Conservation (phyloP, 2,888 invertebrate genomes). For the Drosophila hamatofila region DNA sequence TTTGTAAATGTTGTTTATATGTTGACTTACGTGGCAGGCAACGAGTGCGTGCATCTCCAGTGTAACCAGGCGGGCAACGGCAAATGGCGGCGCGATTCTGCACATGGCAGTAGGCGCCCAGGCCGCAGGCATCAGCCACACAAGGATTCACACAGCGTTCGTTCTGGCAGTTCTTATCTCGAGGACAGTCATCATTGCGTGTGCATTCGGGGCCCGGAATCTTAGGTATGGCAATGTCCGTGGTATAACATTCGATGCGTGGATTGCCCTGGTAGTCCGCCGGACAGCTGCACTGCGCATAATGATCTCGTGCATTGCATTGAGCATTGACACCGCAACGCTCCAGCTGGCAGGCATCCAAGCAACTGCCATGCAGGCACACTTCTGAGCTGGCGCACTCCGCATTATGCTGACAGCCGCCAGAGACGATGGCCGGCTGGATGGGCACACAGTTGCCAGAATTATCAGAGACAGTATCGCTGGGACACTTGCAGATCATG, state of each 20-base stretch:
- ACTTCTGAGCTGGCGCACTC: conserved; percentile 91
- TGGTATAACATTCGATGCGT: conserved; percentile 89
- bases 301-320: conserved; percentile 91
- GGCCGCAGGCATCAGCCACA: conserved; percentile 89
- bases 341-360: conserved; percentile 92
- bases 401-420: conserved; percentile 89
- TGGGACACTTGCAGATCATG: conserved; percentile 94
- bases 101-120: conserved; percentile 93
- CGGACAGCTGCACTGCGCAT: conserved; percentile 92
- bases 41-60: conserved; percentile 90
- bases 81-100: conserved; percentile 91
- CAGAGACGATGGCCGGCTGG: conserved; percentile 86
- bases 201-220: conserved; percentile 89
- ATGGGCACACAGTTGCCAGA: conserved; percentile 90
- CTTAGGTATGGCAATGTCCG: conserved; percentile 59
- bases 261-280: conserved; percentile 92
- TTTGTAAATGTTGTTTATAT: fast-evolving
- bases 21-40: conserved; percentile 91
- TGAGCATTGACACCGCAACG: conserved; percentile 93
- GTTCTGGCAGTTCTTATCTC: conserved; percentile 91
- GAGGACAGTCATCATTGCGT: conserved; percentile 91
- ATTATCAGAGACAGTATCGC: conserved; percentile 91
- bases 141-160: conserved; percentile 93
- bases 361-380: conserved; percentile 91
- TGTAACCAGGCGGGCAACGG: conserved; percentile 92